Conservation (phyloP, 2,113 vertebrate genomes). For the Mesembrinibis cayennensis region DNA sequence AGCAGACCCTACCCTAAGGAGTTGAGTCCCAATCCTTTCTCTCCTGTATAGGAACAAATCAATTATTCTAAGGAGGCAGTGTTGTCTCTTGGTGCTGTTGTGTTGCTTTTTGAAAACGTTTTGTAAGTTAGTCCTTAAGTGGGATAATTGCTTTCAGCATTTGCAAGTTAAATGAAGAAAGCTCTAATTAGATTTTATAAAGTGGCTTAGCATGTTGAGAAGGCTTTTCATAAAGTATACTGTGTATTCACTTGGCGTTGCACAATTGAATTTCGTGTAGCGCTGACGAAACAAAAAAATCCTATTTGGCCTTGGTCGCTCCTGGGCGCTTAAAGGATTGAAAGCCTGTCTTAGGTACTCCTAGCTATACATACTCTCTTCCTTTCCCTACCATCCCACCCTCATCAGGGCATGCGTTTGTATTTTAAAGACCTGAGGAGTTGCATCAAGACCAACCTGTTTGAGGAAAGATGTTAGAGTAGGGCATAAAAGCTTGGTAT, state of each 20-base stretch:
- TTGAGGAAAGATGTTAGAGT: not conserved
- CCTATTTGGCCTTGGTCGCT: conserved; percentile 2
- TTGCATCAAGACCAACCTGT: not conserved
- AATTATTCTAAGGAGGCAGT: conserved; percentile 41
- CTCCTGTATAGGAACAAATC: conserved; percentile 37
- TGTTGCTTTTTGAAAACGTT: conserved; percentile 65
- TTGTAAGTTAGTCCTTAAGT: conserved; percentile 67
- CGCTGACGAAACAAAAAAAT: conserved; percentile 41
- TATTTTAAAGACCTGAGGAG: not conserved
- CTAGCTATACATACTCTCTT: not conserved
- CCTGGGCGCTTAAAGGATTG: not conserved
- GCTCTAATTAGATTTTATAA: conserved; percentile 69
- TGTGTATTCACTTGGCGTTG: conserved; percentile 36
- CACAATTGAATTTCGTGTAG: conserved; percentile 40
- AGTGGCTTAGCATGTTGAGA: conserved; percentile 65
- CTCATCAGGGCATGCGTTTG: not conserved
- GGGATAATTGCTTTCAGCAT: conserved; percentile 67
- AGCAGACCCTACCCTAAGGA: conserved; percentile 33
- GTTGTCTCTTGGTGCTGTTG: conserved; percentile 34
- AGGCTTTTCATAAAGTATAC: conserved; percentile 63
- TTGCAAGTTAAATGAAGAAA: conserved; percentile 73
- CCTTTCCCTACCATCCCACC: not conserved
- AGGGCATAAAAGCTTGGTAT: not conserved
- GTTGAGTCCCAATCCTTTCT: conserved; percentile 2
- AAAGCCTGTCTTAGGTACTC: not conserved